Base-by-base conservation (phyloP, 2,888 invertebrate species). In the Serripes groenlandicus region DNA sequence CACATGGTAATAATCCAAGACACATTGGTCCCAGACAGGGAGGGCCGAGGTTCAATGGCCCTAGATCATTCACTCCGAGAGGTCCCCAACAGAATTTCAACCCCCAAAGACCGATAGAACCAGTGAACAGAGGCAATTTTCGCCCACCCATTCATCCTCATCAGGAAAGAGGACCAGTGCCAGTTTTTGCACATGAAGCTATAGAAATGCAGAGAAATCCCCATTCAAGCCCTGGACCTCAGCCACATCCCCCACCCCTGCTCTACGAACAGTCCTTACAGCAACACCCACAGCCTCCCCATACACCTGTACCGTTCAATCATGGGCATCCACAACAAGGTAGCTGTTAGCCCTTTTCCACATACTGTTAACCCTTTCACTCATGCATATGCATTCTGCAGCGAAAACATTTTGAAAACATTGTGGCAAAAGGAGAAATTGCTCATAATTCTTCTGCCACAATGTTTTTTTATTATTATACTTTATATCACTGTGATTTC, bases 121-220 rank as follows among this genome's bases (percentile, higher is more conserved):
- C 32, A n/a, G 32, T 62, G 34, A 62, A 62, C 34, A 32, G 5
- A 9, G 60, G 34, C 7, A 34, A 62, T 34, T 21, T 32, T 15
- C 62, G n/a, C 62, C 34, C 18, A 21, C 18, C 21, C 1, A 30
- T 30, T 18, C 62, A 34, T 30, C 49, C 60, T n/a, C 52, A 52
- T 15, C 49, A 60, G 62, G 62, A 42, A 11, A 62, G 58, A 37
- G 76, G 76, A 5, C 56, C 28, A 28, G 62, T 73, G 9, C 71
- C 71, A 3, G 54, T 71, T 18, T 77, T 77, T 64, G 56, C 77
- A 21, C 52, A 66, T 64, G 77, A 71, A 21, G 56, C 69, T 18
- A 49, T 62, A 1, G 35, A 64, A 11, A 3, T 32, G 21, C 34
- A 34, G 3, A 42, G 56, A n/a, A 32, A 34, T 9, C 71, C 35